Evolutionary conservation across 2,888 invertebrate genomes (phyloP), one percentile per base, ranked within the genome.

Genomic region (Lithophane socia): DNA sequence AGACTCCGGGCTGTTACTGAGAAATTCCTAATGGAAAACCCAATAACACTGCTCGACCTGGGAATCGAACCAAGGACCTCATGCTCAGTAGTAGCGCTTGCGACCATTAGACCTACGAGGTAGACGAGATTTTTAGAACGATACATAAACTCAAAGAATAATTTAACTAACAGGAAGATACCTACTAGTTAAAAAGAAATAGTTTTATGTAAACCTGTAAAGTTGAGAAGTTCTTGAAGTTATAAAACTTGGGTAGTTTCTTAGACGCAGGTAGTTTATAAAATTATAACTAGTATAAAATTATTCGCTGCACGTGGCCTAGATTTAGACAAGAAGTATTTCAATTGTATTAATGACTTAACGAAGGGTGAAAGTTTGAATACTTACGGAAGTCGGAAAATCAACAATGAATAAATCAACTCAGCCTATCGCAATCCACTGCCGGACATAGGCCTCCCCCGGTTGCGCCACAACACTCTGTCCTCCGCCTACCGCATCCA

Each of bases 131-230:
- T 76, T 83, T 82, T 52, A 73, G 54, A 77, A 67, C 21, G 66
- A 64, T 64, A 82, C 44, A 70, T 77, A 76, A 83, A 86, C 29
- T 69, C 56, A 24, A 82, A 67, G 65, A 86, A 82, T 81, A 76
- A 73, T 73, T 76, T 61, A 61, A 72, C 24, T 49, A 63, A 73
- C 42, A 29, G 9, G 66, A 86, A 73, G 56, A 56, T 76, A 68
- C 29, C 29, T 29, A 29, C 70, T 29, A 74, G 52, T 73, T 79
- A 75, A 37, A 49, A 80, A 83, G 66, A 70, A 74, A 67, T 60
- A 66, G 65, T 69, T 77, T 82, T 52, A 69, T 65, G 68, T 47
- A 58, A 75, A 72, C 54, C 67, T 52, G 47, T 60, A 47, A 72
- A 82, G 68, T 72, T 8, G n/a, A 70, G 67, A 70, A 82, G 70